Percentiles rank a stretch among this genome's conserved stretches.
These are phyloP conservation scores for Loripinus fragilis DNA, from an alignment of 2,888 invertebrate genomes.

Conservation along the genomic window DNA sequence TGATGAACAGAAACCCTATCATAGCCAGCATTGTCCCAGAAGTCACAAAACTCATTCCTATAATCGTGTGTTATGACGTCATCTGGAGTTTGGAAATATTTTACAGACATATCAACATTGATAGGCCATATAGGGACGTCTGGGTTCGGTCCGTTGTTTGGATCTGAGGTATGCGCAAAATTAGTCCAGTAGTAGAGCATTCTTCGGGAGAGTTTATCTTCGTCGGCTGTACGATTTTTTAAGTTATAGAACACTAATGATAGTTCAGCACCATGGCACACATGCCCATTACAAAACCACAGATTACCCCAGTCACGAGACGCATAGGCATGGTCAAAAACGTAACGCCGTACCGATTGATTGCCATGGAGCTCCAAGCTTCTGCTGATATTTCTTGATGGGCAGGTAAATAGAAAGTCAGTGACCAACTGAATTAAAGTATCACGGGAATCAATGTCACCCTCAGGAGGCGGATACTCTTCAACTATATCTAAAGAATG, in stretches of 20 bases:
- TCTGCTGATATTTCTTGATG: conserved; percentile 56
- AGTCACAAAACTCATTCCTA: conserved; percentile 64
- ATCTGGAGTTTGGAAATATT: conserved; percentile 66
- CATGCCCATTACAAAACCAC: conserved; percentile 70
- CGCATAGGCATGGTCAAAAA: conserved; percentile 69
- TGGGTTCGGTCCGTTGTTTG: conserved; percentile 58
- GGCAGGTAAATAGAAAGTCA: conserved; percentile 73
- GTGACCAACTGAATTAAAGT: conserved; percentile 59
- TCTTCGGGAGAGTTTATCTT: conserved; percentile 56
- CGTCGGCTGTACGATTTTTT: conserved; percentile 58
- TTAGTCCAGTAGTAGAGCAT: conserved; percentile 76
- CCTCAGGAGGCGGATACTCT: conserved; percentile 60
- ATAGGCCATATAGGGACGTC: conserved; percentile 59
- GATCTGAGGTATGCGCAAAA: conserved; percentile 77
- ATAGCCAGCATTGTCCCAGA: conserved; percentile 75
- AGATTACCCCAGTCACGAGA: conserved; percentile 68
- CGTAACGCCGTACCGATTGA: conserved; percentile 60
- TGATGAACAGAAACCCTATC: neutral
- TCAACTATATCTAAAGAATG: conserved; percentile 56
- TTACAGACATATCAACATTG: conserved; percentile 40
- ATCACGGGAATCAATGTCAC: conserved; percentile 57
- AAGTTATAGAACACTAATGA: conserved; percentile 69
- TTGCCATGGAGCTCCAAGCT: conserved; percentile 25
- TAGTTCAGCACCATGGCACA: conserved; percentile 77
- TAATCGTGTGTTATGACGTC: conserved; percentile 53